A percentile compares a stretch with the other conserved stretches of the same genome.
Evolutionary conservation across 2,888 invertebrate species (phyloP).

Genomic region (Drosophila barbarae): DNA sequence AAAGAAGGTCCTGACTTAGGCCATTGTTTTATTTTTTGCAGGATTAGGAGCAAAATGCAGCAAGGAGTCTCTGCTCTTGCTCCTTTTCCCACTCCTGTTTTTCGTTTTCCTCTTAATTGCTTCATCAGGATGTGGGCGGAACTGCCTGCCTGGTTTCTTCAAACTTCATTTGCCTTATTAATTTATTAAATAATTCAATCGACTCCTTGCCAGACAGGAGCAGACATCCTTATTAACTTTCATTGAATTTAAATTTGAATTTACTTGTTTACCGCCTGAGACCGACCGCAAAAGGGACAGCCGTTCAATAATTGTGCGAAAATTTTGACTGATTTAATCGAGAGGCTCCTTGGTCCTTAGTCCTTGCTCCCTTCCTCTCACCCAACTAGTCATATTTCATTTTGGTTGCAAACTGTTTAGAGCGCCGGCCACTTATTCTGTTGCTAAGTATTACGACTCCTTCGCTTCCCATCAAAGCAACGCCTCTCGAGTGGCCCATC

Average conservation of each 20-base stretch:
- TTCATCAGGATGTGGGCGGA: constrained; percentile 42
- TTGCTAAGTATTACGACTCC: constrained; percentile 34
- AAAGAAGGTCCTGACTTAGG: background rate
- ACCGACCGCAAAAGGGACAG: constrained; percentile 3
- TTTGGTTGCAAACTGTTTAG: constrained; percentile 4
- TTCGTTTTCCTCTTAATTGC: constrained; percentile 14
- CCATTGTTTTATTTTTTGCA: background rate
- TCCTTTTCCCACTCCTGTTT: background rate
- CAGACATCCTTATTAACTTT: constrained; percentile 70
- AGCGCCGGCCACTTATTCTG: constrained; percentile 15
- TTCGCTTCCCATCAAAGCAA: constrained; percentile 59
- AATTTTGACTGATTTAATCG: constrained; percentile 19
- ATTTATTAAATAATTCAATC: constrained; percentile 71
- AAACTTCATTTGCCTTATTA: constrained; percentile 60
- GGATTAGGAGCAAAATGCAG: background rate
- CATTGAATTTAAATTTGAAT: constrained; percentile 67
- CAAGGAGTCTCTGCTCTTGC: background rate
- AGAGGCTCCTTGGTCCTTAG: background rate
- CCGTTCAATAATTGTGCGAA: constrained; percentile 11
- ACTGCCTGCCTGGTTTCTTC: background rate
- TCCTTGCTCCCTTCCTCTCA: background rate
- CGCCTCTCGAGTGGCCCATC: constrained; percentile 63
- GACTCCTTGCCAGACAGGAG: background rate
- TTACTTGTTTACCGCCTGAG: constrained; percentile 26
- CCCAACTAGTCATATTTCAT: constrained; percentile 7